Conservation (phyloP, 2,888 invertebrate genomes). For the Pollenia griseotomentosa region DNA sequence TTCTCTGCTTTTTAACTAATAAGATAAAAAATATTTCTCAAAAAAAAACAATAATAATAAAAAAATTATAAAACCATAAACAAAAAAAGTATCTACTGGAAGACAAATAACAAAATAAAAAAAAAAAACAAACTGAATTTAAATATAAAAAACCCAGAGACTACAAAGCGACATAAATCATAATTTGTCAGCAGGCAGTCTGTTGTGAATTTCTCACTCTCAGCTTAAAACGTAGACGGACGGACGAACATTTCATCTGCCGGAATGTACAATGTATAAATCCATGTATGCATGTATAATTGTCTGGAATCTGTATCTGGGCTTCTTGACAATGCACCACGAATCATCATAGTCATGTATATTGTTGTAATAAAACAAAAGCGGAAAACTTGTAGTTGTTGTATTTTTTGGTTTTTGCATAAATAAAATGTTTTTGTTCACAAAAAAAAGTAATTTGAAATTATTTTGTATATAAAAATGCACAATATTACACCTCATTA, state of each 20-base stretch:
- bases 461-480: constrained; percentile 55
- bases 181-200: constrained; percentile 70
- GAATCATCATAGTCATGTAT: neutral
- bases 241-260: neutral
- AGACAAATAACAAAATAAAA: neutral
- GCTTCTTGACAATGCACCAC: constrained; percentile 16
- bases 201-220: constrained; percentile 48
- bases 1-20: constrained; percentile 42
- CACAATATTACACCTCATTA: constrained; percentile 62
- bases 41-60: constrained; percentile 34
- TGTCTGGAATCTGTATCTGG: neutral
- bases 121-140: constrained; percentile 5
- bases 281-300: neutral
- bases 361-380: constrained; percentile 33
- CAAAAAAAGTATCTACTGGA: constrained; percentile 1
- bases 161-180: constrained; percentile 68
- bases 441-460: neutral
- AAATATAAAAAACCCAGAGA: constrained; percentile 54
- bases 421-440: constrained; percentile 8
- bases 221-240: neutral
- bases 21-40: constrained; percentile 42
- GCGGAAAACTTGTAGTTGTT: constrained; percentile 22
- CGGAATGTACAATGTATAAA: neutral
- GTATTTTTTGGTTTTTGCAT: constrained; percentile 26
- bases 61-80: constrained; percentile 32